A percentile compares a stretch with the other conserved stretches of the same genome.
These are phyloP conservation scores for Acronicta alni DNA, from an alignment of 2,888 invertebrate species.

Conservation along the genomic window DNA sequence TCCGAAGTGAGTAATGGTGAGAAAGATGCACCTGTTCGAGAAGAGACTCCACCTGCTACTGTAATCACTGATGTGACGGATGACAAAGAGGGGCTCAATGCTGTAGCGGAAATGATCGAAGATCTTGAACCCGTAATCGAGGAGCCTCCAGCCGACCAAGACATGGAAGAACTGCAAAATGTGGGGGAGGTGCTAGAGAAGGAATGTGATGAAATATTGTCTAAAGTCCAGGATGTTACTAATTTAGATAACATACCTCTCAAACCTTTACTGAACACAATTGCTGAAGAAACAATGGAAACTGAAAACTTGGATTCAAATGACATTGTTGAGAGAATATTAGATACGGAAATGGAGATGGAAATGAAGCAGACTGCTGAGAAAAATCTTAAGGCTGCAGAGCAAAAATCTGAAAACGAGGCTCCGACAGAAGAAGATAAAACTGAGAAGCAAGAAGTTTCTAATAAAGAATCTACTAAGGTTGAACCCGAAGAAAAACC, in stretches of 20 bases:
- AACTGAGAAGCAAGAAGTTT: constrained; percentile 37
- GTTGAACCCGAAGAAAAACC: constrained; percentile 47
- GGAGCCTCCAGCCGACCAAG: constrained; percentile 72
- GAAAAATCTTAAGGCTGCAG: constrained; percentile 62
- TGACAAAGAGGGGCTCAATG: constrained; percentile 69
- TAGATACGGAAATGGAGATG: constrained; percentile 79
- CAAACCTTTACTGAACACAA: constrained; percentile 78
- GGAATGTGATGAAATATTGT: constrained; percentile 85
- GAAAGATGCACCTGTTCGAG: constrained; percentile 57
- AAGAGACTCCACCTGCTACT: constrained; percentile 65
- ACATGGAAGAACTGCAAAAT: constrained; percentile 79
- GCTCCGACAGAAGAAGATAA: constrained; percentile 40
- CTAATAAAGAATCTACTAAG: constrained; percentile 24
- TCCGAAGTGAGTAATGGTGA: constrained; percentile 59
- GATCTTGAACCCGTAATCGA: constrained; percentile 78
- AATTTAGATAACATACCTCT: constrained; percentile 80
- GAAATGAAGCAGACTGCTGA: constrained; percentile 73
- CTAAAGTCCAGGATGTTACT: constrained; percentile 84
- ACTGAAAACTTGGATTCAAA: constrained; percentile 77
- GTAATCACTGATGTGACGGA: constrained; percentile 73
- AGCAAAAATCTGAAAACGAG: constrained; percentile 61
- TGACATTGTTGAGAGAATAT: constrained; percentile 81
- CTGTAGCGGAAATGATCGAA: constrained; percentile 73
- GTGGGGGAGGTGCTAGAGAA: constrained; percentile 83
- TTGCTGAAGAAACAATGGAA: constrained; percentile 80